Base-by-base conservation (phyloP, 2,888 invertebrate species). In the Drosophila aldrichi region DNA sequence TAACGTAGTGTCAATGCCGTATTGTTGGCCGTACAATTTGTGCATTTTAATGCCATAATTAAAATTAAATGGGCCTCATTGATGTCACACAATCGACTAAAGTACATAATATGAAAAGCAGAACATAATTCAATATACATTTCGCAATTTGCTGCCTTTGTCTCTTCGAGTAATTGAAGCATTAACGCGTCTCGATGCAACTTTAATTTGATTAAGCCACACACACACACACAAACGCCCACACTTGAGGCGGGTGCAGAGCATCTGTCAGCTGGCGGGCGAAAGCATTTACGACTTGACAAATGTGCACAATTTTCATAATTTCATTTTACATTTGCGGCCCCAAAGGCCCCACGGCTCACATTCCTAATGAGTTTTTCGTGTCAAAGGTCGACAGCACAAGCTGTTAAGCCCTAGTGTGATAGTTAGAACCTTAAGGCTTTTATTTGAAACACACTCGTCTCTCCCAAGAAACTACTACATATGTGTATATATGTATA, bases 241-340 rank as follows among this genome's bases (percentile, higher is more conserved):
- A 58, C 57, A 55, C 49, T 67, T n/a, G 8, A 2, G 69, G 65
- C 41, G 63, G 25, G 48, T 32, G 52, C 56, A 59, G 62, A 65
- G 68, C 74, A 67, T 56, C 54, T 70, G 69, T 44, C 74, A 77
- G 77, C 73, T 69, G 64, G 59, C 59, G 55, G 65, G 52, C 34
- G 57, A 72, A 56, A n/a, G n/a, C 75, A 78, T 88, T 83, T 88
- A 88, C 85, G 88, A 85, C 82, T 82, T 75, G 86, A 70, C 79
- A 79, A 70, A 70, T 77, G 54, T 66, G 70, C 68, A 70, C 71
- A 82, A 85, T 74, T 85, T 67, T 74, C 56, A 75, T 67, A 80
- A 85, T 82, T 85, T 22, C 1, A 22, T 22, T 22, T 22, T 69
- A 70, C 70, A 72, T 63, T 65, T 70, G 51, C 64, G 70, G 58